Base-by-base conservation (phyloP, 2,113 vertebrate genomes). In the Parotia lawesii region DNA sequence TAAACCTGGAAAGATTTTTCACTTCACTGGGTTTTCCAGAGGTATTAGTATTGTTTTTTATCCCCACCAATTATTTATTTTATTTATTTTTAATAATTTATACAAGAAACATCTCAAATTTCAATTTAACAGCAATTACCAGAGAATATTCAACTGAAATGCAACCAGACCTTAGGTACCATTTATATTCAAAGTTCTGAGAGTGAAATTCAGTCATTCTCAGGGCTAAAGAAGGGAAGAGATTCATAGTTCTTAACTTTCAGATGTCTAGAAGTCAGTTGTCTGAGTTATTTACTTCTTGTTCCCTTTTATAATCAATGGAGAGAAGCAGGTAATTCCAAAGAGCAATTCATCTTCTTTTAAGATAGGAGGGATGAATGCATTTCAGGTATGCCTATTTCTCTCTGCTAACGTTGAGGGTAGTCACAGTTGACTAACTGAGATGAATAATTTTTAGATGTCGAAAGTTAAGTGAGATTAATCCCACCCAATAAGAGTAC, bases 401-500 rank as follows among this genome's bases (percentile, higher is more conserved):
- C 88, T 93, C 82, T 90, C 67, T 77, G 71, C 38, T 85, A 54
- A 78, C 58, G 88, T 79, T 70, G 60, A 87, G 47, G 35, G 51
- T 81, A 91, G 91, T 50, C 67, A 83, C 47, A 84, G 90, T 28
- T 83, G 71, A 80, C 87, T 95, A 87, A 85, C 71, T 87, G 90
- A 73, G 85, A 90, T 93, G 56, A 94, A 62, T 93, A 90, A 94
- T 87, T 94, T 95, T 92, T 77, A 51, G 60, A 60, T 56, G 37
- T 90, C 90, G 86, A 37, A 79, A 85, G 28, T 82, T 95, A 89
- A 94, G 67, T 91, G 88, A 88, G 85, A 92, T 88, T 35, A 91
- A 92, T 94, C 85, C 64, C 42, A 90, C 58, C 33, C 85, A 90
- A 5, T 66, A 70, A 87, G 35, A 54, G 25, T 31, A 80, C 33